Conservation (phyloP, 2,797 vertebrate genomes). For the Mus minutoides region DNA sequence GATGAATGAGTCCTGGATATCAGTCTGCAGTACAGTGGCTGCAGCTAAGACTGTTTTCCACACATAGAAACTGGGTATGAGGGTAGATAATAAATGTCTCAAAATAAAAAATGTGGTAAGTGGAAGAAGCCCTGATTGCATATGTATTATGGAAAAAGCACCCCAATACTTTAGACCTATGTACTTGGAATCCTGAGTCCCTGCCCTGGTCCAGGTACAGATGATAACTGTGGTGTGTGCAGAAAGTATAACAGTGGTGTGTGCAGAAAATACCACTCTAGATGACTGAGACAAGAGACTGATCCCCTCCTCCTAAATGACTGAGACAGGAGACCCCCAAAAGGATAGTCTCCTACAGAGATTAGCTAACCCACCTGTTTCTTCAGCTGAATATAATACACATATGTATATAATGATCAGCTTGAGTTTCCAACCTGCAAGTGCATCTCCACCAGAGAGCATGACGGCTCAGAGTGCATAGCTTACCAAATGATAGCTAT, state of each 20-base stretch:
- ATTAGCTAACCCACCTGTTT: not conserved
- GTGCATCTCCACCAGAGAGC: not conserved
- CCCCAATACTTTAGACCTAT: not conserved
- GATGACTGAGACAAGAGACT: not conserved
- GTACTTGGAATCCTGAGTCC: not conserved
- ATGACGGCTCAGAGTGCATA: not conserved
- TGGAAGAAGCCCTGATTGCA: not conserved
- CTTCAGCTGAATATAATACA: not conserved
- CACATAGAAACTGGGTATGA: not conserved
- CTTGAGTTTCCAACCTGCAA: not conserved
- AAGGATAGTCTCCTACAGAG: not conserved
- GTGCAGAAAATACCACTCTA: not conserved
- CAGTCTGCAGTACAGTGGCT: not conserved
- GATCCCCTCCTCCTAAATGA: not conserved
- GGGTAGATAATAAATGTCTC: not conserved
- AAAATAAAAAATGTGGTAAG: not conserved
- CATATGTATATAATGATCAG: not conserved
- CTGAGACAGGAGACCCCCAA: not conserved
- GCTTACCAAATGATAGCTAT: not conserved
- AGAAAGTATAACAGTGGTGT: not conserved
- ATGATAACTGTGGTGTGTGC: not conserved
- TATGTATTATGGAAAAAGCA: not conserved
- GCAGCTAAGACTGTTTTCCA: not conserved
- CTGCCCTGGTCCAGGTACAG: not conserved
- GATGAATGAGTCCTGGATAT: not conserved